A percentile compares a stretch with the other conserved stretches of the same genome.
Evolutionary conservation across 2,888 invertebrate genomes (phyloP).

Genomic region (Thera britannica): DNA sequence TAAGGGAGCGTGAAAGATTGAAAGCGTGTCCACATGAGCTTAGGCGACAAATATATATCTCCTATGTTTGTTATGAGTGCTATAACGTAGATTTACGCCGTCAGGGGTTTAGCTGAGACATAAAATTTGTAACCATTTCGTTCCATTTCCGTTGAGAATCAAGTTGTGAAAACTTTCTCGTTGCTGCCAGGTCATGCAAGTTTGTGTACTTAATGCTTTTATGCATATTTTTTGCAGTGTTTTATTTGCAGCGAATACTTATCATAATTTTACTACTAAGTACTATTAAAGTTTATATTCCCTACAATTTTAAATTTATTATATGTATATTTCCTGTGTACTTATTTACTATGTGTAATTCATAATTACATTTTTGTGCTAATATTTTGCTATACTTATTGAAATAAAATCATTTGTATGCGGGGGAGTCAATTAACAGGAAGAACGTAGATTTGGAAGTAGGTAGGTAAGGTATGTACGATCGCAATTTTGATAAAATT

Average conservation of each 20-base stretch:
- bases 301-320: too few relatives aligned
- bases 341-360: too few relatives aligned
- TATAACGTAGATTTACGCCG: constrained; percentile 41
- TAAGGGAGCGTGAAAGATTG: constrained; percentile 39
- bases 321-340: too few relatives aligned
- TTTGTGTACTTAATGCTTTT: neutral
- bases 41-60: constrained; percentile 39
- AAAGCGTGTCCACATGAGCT: constrained; percentile 38
- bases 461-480: constrained; percentile 4
- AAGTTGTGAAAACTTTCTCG: constrained; percentile 35
- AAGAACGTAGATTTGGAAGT: constrained; percentile 34
- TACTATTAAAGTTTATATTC: too few relatives aligned
- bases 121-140: constrained; percentile 42
- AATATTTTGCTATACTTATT: neutral
- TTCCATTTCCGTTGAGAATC: constrained; percentile 37
- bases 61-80: constrained; percentile 41
- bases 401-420: constrained; percentile 26
- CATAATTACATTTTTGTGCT: too few relatives aligned
- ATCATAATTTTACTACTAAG: too few relatives aligned
- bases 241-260: too few relatives aligned
- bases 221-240: too few relatives aligned
- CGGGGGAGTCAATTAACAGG: constrained; percentile 28
- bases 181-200: constrained; percentile 12
- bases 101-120: constrained; percentile 36
- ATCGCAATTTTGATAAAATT: constrained; percentile 35